Percentiles rank a stretch among this genome's conserved stretches.
Conservation (phyloP, 2,888 invertebrate species). For the Oscheius sp. region DNA sequence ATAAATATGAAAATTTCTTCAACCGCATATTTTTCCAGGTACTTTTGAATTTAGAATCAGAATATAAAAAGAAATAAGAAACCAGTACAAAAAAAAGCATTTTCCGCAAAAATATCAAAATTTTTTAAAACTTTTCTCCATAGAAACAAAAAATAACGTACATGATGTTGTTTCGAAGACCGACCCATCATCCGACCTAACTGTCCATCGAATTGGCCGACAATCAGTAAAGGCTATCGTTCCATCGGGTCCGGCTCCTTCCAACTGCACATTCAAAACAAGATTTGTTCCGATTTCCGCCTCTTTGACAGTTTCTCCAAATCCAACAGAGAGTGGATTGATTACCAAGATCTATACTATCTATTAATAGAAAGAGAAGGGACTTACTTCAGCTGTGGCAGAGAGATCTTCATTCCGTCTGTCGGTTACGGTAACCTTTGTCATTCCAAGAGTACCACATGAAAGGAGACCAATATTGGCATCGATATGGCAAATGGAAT, state of each 20-base stretch:
- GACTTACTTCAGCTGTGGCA: slow-evolving; percentile 39
- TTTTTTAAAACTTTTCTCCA: no score
- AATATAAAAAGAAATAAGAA: slow-evolving; percentile 2
- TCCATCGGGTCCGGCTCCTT: slow-evolving; percentile 38
- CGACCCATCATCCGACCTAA: slow-evolving; percentile 38
- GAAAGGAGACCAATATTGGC: slow-evolving; percentile 44
- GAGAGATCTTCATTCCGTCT: slow-evolving; percentile 47
- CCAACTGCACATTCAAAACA: slow-evolving; percentile 52
- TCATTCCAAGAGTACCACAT: slow-evolving; percentile 48
- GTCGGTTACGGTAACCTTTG: slow-evolving; percentile 51
- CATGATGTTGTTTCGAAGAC: slow-evolving; percentile 39
- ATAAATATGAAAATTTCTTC: no score
- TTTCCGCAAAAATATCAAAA: no score
- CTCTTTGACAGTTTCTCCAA: slow-evolving; percentile 59
- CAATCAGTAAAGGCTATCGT: slow-evolving; percentile 55
- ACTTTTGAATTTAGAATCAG: no score
- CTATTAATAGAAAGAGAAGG: not conserved
- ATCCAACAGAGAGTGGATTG: slow-evolving; percentile 48
- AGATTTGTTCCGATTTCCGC: slow-evolving; percentile 54
- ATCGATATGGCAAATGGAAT: slow-evolving; percentile 46
- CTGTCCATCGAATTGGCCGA: slow-evolving; percentile 40
- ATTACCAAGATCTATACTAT: slow-evolving; percentile 41
- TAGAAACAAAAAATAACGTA: slow-evolving; percentile 23
- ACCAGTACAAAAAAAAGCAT: not conserved
- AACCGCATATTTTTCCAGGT: no score